These are phyloP conservation scores for Eubasilissa regina DNA, from an alignment of 1,140 invertebrate genomes.

Conservation along the genomic window DNA sequence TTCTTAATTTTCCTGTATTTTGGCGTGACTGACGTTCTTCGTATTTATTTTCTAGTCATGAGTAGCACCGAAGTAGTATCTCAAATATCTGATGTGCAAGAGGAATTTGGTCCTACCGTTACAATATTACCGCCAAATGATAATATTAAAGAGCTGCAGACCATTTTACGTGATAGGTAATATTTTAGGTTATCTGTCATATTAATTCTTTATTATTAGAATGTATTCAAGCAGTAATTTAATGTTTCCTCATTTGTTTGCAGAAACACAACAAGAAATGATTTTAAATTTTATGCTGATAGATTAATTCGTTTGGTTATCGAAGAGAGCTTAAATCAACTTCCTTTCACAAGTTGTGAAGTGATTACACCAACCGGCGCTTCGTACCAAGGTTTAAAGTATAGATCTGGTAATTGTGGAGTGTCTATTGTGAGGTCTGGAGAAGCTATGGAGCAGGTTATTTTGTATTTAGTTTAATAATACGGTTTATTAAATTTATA, in stretches of 20 bases:
- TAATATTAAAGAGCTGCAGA: constrained; percentile 94
- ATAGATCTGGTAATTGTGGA: constrained; percentile 97
- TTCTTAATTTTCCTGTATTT: no score
- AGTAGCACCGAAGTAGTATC: constrained; percentile 14
- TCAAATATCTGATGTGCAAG: constrained; percentile 15
- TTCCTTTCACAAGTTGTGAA: constrained; percentile 92
- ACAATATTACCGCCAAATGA: constrained; percentile 88
- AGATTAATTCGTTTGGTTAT: constrained; percentile 95
- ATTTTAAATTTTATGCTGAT: constrained; percentile 99
- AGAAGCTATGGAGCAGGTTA: constrained; percentile 97
- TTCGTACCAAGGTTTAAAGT: constrained; percentile 92
- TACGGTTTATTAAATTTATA: no score
- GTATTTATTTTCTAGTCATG: constrained; percentile 5
- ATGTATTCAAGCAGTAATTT: background rate
- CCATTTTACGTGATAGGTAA: constrained; percentile 95
- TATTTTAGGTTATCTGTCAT: constrained; percentile 61
- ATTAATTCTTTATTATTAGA: constrained; percentile 1
- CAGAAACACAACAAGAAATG: constrained; percentile 93
- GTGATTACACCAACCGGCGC: constrained; percentile 95
- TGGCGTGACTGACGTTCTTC: background rate
- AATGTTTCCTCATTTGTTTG: constrained; percentile 62
- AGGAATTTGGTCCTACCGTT: constrained; percentile 73
- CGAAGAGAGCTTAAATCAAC: constrained; percentile 97
- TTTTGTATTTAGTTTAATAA: background rate
- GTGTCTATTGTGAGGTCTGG: constrained; percentile 97